Conservation (phyloP, 2,888 invertebrate species). For the Cotesia congregata region DNA sequence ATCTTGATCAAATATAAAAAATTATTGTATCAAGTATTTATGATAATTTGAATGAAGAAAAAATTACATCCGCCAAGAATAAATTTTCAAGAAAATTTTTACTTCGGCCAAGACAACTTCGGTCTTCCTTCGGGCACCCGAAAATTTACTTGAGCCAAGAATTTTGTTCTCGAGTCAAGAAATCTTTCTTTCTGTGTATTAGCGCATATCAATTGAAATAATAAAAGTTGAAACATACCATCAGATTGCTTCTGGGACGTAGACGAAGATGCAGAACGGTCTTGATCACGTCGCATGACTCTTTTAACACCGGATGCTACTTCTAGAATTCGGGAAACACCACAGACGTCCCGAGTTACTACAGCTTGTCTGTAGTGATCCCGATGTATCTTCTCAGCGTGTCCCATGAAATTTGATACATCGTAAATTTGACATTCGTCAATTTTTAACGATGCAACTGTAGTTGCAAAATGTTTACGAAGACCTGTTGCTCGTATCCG, state of each 20-base stretch:
- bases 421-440: conserved; percentile 37
- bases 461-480: conserved; percentile 40
- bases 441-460: conserved; percentile 32
- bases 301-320: conserved; percentile 34
- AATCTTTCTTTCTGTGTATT: neutral
- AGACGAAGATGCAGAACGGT: neutral
- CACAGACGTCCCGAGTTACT: conserved; percentile 32
- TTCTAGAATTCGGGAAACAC: conserved; percentile 35
- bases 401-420: conserved; percentile 41
- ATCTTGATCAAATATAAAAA: too few species aligned
- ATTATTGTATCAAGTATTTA: too few species aligned
- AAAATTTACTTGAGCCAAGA: too few species aligned
- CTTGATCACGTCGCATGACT: neutral
- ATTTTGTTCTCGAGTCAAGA: too few species aligned
- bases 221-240: neutral
- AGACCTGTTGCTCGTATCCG: conserved; percentile 32
- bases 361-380: conserved; percentile 32
- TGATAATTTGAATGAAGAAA: too few species aligned
- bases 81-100: too few species aligned
- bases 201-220: neutral
- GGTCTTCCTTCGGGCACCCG: too few species aligned
- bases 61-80: too few species aligned
- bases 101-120: too few species aligned
- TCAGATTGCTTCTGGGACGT: neutral
- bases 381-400: conserved; percentile 37